A percentile compares a stretch with the other conserved stretches of the same genome.
Evolutionary conservation across 2,113 vertebrate species (phyloP).

Genomic region (Setophaga coronata): DNA sequence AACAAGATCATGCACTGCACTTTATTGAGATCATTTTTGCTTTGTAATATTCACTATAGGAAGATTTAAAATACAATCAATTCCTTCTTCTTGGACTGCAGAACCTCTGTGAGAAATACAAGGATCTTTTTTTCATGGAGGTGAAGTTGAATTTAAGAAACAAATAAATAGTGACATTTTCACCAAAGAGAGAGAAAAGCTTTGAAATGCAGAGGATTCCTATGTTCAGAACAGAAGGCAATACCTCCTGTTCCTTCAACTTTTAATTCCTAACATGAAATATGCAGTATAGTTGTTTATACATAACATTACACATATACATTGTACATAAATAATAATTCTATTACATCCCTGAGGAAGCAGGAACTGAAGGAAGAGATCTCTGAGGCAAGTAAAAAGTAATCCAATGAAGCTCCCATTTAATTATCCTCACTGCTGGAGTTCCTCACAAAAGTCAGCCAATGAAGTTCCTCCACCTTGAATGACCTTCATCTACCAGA

Average conservation of each 20-base stretch:
- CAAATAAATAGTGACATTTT: neutral
- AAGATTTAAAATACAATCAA: constrained; percentile 12
- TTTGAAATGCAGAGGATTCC: neutral
- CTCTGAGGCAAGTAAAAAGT: neutral
- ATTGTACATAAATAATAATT: neutral
- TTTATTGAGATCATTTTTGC: neutral
- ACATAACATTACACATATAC: neutral
- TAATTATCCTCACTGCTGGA: constrained; percentile 31
- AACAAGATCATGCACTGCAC: neutral
- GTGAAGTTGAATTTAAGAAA: constrained; percentile 12
- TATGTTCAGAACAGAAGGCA: neutral
- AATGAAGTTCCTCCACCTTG: neutral
- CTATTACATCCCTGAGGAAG: neutral
- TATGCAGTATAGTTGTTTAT: neutral
- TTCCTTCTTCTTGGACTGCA: constrained; percentile 1
- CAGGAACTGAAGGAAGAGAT: neutral
- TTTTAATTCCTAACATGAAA: neutral
- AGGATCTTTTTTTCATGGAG: neutral
- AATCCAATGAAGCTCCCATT: neutral
- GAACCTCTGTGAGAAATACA: neutral
- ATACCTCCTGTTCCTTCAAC: neutral
- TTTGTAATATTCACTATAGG: neutral
- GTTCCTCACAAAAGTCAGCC: neutral
- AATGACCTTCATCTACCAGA: neutral
- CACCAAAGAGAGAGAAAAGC: neutral